Base-by-base conservation (phyloP, 2,113 vertebrate genomes). In the Sinocyclocheilus anshuiensis region DNA sequence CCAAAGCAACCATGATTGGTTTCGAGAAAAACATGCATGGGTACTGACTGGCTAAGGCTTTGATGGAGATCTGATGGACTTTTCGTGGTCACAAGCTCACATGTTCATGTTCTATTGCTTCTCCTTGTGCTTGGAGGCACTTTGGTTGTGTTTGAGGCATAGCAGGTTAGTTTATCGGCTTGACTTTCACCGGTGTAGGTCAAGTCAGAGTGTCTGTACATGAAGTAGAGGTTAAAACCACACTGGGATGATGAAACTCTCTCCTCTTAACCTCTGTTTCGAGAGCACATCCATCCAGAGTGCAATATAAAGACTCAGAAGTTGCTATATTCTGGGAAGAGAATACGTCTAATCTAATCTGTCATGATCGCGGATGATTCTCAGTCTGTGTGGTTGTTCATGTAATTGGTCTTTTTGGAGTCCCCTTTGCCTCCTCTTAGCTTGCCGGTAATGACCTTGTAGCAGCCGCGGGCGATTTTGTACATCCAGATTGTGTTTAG, bases 401-500 rank as follows among this genome's bases (percentile, higher is more conserved):
- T 48, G 2, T 91, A 85, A 79, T 92, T 94, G 72, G 80, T 83
- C 89, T 91, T 87, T 63, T 89, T 88, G 20, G 22, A 0, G 63
- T 81, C 86, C 81, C 86, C 0, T 20, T 81, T 67, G 6, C 77
- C 6, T 76, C 86, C 89, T 90, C 72, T 88, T 1, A 48, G 87
- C 85, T 86, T 93, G 53, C 16, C 87, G 0, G 87, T 93, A 57
- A 96, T 61, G 48, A 96, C 95, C 74, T 93, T 94, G 90, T 95
- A 96, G 93, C 94, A 94, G 78, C 95, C 95, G 0, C 93, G 92
- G 26, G 91, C 63, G 33, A 96, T 96, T 85, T 94, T 93, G 84
- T 95, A 96, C 95, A 96, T 95, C 95, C 94, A 95, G 84, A 96
- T 87, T 1, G 91, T 86, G 88, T 95, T 96, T 65, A 96, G 88